Conservation (phyloP, 2,888 invertebrate genomes). For the Alentia gelatinosa region DNA sequence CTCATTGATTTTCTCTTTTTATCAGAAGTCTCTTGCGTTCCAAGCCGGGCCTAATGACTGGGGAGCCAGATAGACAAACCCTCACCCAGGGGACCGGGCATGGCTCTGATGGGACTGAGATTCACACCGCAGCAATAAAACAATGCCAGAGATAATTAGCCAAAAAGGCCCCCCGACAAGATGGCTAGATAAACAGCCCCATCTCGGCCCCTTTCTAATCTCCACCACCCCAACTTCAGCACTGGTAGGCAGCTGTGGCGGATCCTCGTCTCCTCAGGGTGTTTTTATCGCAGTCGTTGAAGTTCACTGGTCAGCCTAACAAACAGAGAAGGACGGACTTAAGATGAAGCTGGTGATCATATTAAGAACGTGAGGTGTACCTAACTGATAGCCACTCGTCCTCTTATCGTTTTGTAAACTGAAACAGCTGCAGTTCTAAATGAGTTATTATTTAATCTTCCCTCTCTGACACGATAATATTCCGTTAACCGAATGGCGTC, state of each 20-base stretch:
- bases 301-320: background rate
- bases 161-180: background rate
- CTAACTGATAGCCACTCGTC: too few species aligned
- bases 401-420: too few species aligned
- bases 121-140: constrained; percentile 2
- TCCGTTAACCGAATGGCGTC: background rate
- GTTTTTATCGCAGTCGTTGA: background rate
- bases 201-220: background rate
- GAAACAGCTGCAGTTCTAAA: background rate
- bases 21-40: background rate
- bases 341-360: too few species aligned
- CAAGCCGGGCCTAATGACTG: background rate
- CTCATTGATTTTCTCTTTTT: background rate
- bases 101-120: background rate
- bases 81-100: background rate
- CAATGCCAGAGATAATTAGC: constrained; percentile 32
- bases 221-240: background rate
- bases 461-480: background rate
- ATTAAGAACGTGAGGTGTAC: too few species aligned
- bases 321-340: too few species aligned
- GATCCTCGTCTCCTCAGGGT: background rate
- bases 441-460: background rate
- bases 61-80: background rate
- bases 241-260: background rate
- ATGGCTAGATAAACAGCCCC: constrained; percentile 21